Conservation (phyloP, 2,797 vertebrate species). For the Gambusia yucatana region DNA sequence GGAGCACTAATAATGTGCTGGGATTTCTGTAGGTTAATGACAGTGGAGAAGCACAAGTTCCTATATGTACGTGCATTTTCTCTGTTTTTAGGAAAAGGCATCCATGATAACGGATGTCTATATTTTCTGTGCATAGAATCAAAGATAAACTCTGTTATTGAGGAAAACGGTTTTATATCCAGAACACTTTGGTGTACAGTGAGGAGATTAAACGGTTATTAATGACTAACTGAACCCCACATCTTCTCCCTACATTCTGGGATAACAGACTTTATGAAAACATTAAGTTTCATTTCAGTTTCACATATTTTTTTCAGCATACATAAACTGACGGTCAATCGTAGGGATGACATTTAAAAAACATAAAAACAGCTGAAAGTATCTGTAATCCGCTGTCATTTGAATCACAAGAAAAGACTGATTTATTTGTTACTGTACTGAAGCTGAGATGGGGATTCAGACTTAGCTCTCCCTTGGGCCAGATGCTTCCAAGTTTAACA, state of each 20-base stretch:
- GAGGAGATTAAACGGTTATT: background rate
- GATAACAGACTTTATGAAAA: background rate
- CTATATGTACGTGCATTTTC: background rate
- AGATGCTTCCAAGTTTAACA: constrained; percentile 51
- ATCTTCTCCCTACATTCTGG: background rate
- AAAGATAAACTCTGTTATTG: constrained; percentile 31
- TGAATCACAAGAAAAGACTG: constrained; percentile 55
- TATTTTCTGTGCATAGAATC: constrained; percentile 33
- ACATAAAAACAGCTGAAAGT: constrained; percentile 30
- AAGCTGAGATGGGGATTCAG: constrained; percentile 46
- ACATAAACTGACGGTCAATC: constrained; percentile 42
- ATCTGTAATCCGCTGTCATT: constrained; percentile 38
- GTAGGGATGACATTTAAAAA: background rate
- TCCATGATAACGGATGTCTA: background rate
- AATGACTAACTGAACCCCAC: background rate
- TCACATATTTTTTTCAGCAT: background rate
- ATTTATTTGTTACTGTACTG: constrained; percentile 61
- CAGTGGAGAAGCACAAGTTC: background rate
- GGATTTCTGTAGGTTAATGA: background rate
- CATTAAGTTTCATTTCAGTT: background rate
- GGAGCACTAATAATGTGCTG: background rate
- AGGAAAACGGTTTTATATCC: constrained; percentile 18
- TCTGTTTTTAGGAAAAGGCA: background rate
- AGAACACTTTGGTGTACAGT: background rate
- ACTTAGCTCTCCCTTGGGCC: constrained; percentile 48